Base-by-base conservation (phyloP, 2,797 vertebrate genomes). In the Hypotaenidia philippensis region DNA sequence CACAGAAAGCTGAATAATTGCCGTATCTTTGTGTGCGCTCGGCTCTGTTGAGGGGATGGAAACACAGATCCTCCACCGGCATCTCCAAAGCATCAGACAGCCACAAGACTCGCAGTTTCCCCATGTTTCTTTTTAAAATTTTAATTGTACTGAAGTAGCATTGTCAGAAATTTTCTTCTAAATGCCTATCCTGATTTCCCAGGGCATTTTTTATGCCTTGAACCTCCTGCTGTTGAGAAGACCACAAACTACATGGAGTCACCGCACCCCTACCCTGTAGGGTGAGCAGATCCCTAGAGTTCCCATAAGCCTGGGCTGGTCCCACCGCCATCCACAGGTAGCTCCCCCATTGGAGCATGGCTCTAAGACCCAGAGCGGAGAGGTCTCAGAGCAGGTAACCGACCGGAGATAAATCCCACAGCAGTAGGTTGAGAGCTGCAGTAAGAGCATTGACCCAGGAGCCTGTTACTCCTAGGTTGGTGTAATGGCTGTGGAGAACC, bases 251-350 rank as follows among this genome's bases (percentile, higher is more conserved):
- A 10, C 4, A 0, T 8, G 31, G 77, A 72, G 40, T 50, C 82
- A 32, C 27, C 3, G 1, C 20, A 5, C 1, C 6, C 44, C 36
- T 80, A 41, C 40, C 11, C 31, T 4, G 0, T 18, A 74, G 40
- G 18, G 9, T 50, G 23, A 34, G 41, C 31, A 75, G 65, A 26
- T 81, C 29, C n/a, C 57, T 40, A 50, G n/a, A 76, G 38, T 31
- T 19, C 12, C 5, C 5, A 1, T 4, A n/a, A 50, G 16, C 7
- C 34, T 79, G 49, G 34, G 25, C 25, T 36, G n/a, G 47, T 55
- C 32, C 47, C 27, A 50, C 13, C 60, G 17, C 29, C 9, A 10
- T 55, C 23, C 27, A 10, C 0, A 0, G 5, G 40, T n/a, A 40
- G 57, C 45, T 45, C 6, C 21, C 64, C 13, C 45, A 11, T 60